Conservation (phyloP, 2,797 vertebrate genomes). For the Staurois parvus region DNA sequence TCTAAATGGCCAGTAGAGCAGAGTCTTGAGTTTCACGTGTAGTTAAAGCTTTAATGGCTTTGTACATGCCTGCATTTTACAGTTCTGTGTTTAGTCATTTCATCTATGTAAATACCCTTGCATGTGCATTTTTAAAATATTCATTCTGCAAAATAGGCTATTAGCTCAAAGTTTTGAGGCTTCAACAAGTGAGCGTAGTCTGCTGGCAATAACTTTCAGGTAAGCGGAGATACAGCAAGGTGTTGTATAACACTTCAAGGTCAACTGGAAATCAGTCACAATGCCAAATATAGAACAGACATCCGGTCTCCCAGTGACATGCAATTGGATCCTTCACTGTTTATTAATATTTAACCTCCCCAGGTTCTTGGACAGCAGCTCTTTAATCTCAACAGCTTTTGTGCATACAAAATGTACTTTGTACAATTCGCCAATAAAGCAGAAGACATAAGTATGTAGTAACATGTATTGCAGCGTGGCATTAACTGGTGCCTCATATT, state of each 20-base stretch:
- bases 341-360: constrained; percentile 39
- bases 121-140: no score
- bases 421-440: not conserved
- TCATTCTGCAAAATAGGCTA: no score
- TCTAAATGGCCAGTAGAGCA: no score
- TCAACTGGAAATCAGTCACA: constrained; percentile 40
- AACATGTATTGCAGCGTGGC: no score
- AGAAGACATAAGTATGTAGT: not conserved
- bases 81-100: no score
- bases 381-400: constrained; percentile 14
- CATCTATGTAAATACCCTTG: no score
- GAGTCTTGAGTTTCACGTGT: no score
- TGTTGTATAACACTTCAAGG: constrained; percentile 43
- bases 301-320: constrained; percentile 39
- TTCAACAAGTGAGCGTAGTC: not conserved
- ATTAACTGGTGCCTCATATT: no score
- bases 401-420: not conserved
- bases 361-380: not conserved
- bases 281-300: constrained; percentile 44
- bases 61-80: no score
- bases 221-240: constrained; percentile 24
- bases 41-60: no score
- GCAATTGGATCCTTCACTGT: constrained; percentile 32
- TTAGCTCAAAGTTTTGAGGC: no score
- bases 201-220: not conserved